Evolutionary conservation across 2,888 invertebrate species (phyloP), one percentile per base, ranked within the genome.

Genomic region (Phorcus lineatus): DNA sequence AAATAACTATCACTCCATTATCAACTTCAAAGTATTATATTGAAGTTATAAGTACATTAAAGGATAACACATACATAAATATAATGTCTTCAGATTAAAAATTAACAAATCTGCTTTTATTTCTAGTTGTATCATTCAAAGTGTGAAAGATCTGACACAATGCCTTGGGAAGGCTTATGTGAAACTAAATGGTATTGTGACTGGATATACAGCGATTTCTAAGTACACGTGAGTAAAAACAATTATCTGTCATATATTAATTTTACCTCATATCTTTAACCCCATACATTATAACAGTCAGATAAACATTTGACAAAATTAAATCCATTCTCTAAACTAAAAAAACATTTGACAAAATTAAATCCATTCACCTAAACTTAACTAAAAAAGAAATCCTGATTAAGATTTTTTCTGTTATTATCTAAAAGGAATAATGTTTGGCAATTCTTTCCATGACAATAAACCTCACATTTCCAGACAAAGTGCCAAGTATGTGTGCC

Each of bases 401-500:
- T n/a, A n/a, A n/a, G n/a, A n/a, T n/a, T n/a, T n/a, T n/a, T n/a
- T n/a, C n/a, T n/a, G n/a, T n/a, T n/a, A n/a, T n/a, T n/a, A n/a
- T n/a, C n/a, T n/a, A n/a, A n/a, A n/a, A n/a, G n/a, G 36, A 36
- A 36, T 36, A 36, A 4, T 36, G 36, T 36, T 36, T 36, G 36
- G 36, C 2, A 7, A 7, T 9, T 47, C 11, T 11, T 47, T 47
- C 13, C 13, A 47, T 47, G 11, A 9, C 47, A 76, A 52, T 19
- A 11, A 11, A 0, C 16, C n/a, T 80, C 19, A 79, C 16, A 78
- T 47, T 79, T 83, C 13, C 82, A 91, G 90, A 11, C 88, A 90
- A 80, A 88, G 89, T 83, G 88, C 91, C 11, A 83, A 87, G 47
- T 91, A 91, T 82, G 83, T 82, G 40, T 91, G 91, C 82, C 86